phyloP scores from a whole-genome alignment of 2,888 invertebrate species.

The Eupithecia abbreviata region DNA sequence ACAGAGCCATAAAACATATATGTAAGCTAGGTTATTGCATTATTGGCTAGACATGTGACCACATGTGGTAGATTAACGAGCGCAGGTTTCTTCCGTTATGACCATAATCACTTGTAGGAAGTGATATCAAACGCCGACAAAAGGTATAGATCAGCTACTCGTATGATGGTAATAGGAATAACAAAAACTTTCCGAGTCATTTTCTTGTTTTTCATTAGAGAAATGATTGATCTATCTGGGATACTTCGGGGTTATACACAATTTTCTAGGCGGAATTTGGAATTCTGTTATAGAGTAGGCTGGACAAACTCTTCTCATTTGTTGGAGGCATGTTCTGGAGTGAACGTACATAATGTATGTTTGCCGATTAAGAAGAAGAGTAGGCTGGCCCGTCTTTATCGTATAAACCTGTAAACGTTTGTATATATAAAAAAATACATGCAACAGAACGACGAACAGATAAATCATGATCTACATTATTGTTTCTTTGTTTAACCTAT shows the following conservation, averaged over 20 bases:
- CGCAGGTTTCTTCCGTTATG: conserved; percentile 62
- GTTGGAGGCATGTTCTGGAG: too few species aligned
- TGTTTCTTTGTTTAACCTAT: neutral
- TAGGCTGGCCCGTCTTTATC: neutral
- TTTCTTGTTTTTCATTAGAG: neutral
- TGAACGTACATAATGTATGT: too few species aligned
- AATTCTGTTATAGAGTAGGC: neutral
- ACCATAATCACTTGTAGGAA: conserved; percentile 65
- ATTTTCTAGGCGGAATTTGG: neutral
- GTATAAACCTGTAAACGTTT: too few species aligned
- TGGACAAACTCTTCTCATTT: neutral
- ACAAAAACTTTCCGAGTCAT: neutral
- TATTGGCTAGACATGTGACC: conserved; percentile 11
- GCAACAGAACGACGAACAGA: neutral
- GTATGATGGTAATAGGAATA: neutral
- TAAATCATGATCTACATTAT: neutral
- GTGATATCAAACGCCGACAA: conserved; percentile 35
- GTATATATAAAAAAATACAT: neutral
- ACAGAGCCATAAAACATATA: conserved; percentile 4
- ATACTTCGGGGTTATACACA: neutral
- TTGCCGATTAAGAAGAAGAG: neutral
- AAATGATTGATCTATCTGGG: neutral
- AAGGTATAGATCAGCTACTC: neutral
- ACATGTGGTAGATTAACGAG: conserved; percentile 30
- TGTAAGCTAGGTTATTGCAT: conserved; percentile 4